Evolutionary conservation across 2,113 vertebrate species (phyloP), one percentile per base, ranked within the genome.

Genomic region (Paramisgurnus dabryanus): DNA sequence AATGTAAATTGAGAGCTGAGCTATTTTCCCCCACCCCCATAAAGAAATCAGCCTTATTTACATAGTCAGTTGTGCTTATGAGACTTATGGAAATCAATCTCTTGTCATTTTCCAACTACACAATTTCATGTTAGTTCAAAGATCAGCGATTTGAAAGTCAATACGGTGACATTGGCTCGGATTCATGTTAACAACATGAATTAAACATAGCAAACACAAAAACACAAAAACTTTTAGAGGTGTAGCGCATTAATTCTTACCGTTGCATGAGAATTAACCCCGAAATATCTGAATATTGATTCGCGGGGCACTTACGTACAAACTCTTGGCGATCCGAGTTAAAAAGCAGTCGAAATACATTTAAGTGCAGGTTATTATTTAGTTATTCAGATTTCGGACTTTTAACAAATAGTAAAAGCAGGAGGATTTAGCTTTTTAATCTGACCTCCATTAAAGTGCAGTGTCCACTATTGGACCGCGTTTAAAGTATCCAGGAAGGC

Each of bases 1-100:
- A 83, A 93, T 92, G 92, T 90, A 92, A 92, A 92, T 92, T 84
- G 90, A 85, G 79, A 75, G 58, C 80, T 69, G 76, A 86, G 78
- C 86, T 82, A 80, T 86, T 80, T 85, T 85, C 83, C 89, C 88
- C 89, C 89, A 85, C 90, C 89, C 85, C 87, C 89, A 12, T 90
- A 79, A 87, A 91, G 85, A 88, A 80, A 86, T 85, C 84, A 81
- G 67, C 39, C 77, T 18, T 84, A 91, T 92, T 93, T 93, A 87
- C 91, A 92, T 92, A 91, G 87, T 80, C 86, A 86, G 84, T 87
- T 78, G 78, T 82, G 82, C 70, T 86, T 90, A 77, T 88, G 87
- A 87, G 45, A 65, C 82, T 87, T 78, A 86, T 88, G 86, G 84
- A 90, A 87, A 90, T 88, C 69, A 73, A 61, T 68, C 69, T 49